Percentiles rank a stretch among this genome's conserved stretches.
Evolutionary conservation across 2,113 vertebrate species (phyloP).

Genomic region (Grammomys surdaster): DNA sequence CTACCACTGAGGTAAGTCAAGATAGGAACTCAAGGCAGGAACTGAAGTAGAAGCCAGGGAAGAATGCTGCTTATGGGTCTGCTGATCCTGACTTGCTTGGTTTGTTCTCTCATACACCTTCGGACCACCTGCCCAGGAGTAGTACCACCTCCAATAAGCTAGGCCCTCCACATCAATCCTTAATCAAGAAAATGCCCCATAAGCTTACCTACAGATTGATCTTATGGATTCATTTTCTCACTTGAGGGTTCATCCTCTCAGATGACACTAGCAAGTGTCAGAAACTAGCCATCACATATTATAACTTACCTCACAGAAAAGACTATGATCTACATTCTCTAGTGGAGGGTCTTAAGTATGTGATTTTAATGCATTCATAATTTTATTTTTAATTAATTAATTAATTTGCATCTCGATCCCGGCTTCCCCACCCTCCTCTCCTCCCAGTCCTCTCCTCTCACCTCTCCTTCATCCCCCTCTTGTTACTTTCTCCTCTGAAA

Average conservation of each 20-base stretch:
- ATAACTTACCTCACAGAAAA: neutral
- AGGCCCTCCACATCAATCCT: too few relatives aligned
- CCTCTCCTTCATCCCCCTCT: too few relatives aligned
- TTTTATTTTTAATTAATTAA: neutral
- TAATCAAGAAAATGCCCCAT: neutral
- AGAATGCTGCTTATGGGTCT: neutral
- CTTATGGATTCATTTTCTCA: too few relatives aligned
- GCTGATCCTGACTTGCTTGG: neutral
- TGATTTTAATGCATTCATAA: neutral
- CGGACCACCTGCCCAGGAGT: neutral
- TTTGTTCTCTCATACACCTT: neutral
- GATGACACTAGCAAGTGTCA: neutral
- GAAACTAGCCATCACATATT: neutral
- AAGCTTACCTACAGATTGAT: neutral
- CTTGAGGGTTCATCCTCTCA: neutral
- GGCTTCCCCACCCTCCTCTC: too few relatives aligned
- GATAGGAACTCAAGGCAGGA: neutral
- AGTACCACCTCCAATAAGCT: too few relatives aligned
- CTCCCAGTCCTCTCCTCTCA: too few relatives aligned
- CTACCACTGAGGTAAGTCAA: neutral
- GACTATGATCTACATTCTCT: neutral
- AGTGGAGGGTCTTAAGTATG: neutral
- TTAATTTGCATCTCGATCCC: too few relatives aligned
- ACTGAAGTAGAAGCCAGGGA: neutral
- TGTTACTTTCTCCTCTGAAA: too few relatives aligned